phyloP scores from a whole-genome alignment of 2,888 invertebrate genomes.

The Sepioteuthis lessoniana region DNA sequence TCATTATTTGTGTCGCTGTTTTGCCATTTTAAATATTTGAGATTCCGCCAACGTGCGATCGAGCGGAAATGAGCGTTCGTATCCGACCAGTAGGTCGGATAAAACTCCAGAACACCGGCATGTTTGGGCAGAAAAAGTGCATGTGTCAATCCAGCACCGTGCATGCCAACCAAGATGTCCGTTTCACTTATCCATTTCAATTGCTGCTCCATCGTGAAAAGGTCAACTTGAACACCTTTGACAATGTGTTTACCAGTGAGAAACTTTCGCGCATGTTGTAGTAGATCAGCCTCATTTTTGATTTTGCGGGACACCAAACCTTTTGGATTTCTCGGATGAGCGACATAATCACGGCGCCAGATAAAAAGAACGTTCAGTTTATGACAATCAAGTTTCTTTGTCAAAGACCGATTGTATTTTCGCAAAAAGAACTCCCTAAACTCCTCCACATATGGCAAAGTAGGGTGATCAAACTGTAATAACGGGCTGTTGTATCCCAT shows the following conservation, averaged over 20 bases:
- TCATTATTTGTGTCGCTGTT: slow-evolving; percentile 58
- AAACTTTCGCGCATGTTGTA: slow-evolving; percentile 56
- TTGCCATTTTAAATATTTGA: slow-evolving; percentile 64
- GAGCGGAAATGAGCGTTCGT: slow-evolving; percentile 55
- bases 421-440: slow-evolving; percentile 70
- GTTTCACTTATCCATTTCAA: slow-evolving; percentile 61
- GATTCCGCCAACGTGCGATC: slow-evolving; percentile 66
- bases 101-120: slow-evolving; percentile 66
- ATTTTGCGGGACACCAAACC: slow-evolving; percentile 72
- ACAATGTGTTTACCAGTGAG: slow-evolving; percentile 59
- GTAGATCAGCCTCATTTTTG: slow-evolving; percentile 70
- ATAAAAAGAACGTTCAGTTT: slow-evolving; percentile 67
- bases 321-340: slow-evolving; percentile 73
- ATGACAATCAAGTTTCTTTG: slow-evolving; percentile 61
- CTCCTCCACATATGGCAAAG: slow-evolving; percentile 67
- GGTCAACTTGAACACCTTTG: slow-evolving; percentile 63
- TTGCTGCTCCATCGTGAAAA: slow-evolving; percentile 62
- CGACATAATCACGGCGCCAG: slow-evolving; percentile 72
- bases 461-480: slow-evolving; percentile 60
- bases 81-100: slow-evolving; percentile 59
- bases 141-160: slow-evolving; percentile 71
- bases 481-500: slow-evolving; percentile 71
- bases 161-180: slow-evolving; percentile 70
- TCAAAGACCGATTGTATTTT: slow-evolving; percentile 54
- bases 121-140: slow-evolving; percentile 64